Evolutionary conservation across 2,797 vertebrate genomes (phyloP), one percentile per base, ranked within the genome.

Genomic region (Nasua narica): DNA sequence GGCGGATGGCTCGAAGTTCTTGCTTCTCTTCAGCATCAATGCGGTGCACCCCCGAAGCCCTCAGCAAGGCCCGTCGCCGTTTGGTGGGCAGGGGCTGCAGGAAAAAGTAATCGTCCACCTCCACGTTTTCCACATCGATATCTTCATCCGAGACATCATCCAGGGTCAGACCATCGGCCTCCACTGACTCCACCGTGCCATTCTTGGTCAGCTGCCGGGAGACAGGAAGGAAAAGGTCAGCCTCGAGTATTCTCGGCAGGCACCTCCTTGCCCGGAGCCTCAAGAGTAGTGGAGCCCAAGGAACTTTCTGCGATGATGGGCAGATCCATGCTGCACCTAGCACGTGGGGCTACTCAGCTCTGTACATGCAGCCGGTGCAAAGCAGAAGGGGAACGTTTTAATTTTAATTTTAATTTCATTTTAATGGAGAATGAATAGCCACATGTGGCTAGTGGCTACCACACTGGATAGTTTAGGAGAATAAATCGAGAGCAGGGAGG

Each of bases 81-180:
- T 99, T 99, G 15, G 99, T 99, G 92, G 99, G 99, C 96, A 99
- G 98, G 0, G 99, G 99, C 98, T 99, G 99, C 43, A 99, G 99
- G 98, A 99, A 99, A 98, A 99, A 99, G 87, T 99, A 99, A 96
- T 99, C 99, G 5, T 99, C 99, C 98, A 99, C 99, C 96, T 99
- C 99, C 97, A 99, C 99, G 0, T 98, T 99, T 86, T 99, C 99
- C 98, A 99, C 99, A 0, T 99, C 99, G 9, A 99, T 99, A 95
- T 99, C 99, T 94, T 99, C 99, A 7, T 99, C 99, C 0, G 99
- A 99, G 4, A 99, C 99, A 1, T 99, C 99, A 29, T 99, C 99
- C 97, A 99, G 98, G 0, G 99, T 99, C 94, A 99, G 99, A 62
- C 99, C 99, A 1, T 99, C 99, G 0, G 99, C 99, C 98, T 99